Base-by-base conservation (phyloP, 1,140 invertebrate species). In the Lysiphlebus fabarum region DNA sequence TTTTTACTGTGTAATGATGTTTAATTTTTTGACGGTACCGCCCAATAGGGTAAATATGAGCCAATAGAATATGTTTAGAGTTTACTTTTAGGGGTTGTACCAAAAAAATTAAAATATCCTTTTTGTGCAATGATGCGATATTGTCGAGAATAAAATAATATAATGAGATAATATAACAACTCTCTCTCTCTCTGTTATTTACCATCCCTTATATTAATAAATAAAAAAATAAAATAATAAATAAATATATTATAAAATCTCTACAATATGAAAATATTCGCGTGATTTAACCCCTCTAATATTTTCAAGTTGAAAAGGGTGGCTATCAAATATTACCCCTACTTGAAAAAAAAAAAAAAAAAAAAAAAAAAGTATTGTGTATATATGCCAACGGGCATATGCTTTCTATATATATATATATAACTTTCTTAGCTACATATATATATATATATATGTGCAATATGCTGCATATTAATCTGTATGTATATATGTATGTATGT, bases 401-500 rank as follows among this genome's bases (percentile, higher is more conserved):
- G 70, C 59, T 58, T 49, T 55, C 34, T 33, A 11, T 45, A 50
- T 36, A 53, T 36, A n/a, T 44, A 12, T 34, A 51, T 36, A 51
- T 51, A 11, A 51, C 38, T 51, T 51, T 49, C 57, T 36, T 26
- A n/a, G n/a, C 34, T 33, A 11, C 40, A 50, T 36, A 53, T 36
- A n/a, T 44, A 12, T 34, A 51, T 36, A 51, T 51, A 26, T 26
- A 3, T 3, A 4, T 26, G 17, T 26, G 17, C 17, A n/a, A n/a
- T n/a, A n/a, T n/a, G n/a, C n/a, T n/a, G n/a, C n/a, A n/a, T n/a
- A 26, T 26, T 26, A 26, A 26, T 26, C 34, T 44, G 7, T 36
- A 14, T 73, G 71, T 67, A 72, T 74, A 72, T 74, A 73, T 74
- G 71, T 67, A 72, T 74, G 73, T 74, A 73, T 74, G 68, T 64